These are phyloP conservation scores for Leptocoma aspasia DNA, from an alignment of 2,113 vertebrate genomes.

Conservation along the genomic window DNA sequence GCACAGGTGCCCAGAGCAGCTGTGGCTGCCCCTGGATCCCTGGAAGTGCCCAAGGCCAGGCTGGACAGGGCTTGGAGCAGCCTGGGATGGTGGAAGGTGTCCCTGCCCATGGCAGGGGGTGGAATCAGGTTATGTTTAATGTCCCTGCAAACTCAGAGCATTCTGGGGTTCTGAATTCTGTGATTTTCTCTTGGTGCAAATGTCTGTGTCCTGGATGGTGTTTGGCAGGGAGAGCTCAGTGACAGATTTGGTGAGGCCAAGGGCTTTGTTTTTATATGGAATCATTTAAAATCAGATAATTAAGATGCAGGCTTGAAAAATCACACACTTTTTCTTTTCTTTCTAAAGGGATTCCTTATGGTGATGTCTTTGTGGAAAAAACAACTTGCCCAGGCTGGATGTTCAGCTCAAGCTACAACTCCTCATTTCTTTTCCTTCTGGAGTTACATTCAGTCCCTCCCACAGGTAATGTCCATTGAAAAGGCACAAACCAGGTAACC, in stretches of 20 bases:
- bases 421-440: neutral
- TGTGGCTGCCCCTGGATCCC: neutral
- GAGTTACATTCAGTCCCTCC: neutral
- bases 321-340: neutral
- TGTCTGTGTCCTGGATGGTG: neutral
- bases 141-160: neutral
- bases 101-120: neutral
- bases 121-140: neutral
- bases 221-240: neutral
- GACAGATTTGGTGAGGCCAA: neutral
- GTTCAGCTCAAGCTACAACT: neutral
- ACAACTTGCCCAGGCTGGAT: neutral
- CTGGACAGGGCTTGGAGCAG: accelerated
- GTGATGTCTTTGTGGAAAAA: neutral
- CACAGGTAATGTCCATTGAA: accelerated
- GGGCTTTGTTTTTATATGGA: neutral
- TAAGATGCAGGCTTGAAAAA: neutral
- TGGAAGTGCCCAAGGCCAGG: neutral
- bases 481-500: neutral
- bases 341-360: neutral
- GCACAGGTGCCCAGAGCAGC: neutral
- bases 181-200: neutral
- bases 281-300: neutral
- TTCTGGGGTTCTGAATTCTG: neutral
- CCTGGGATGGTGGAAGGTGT: neutral